Evolutionary conservation across 2,797 vertebrate species (phyloP), one percentile per base, ranked within the genome.

Genomic region (Sebastes itinus): DNA sequence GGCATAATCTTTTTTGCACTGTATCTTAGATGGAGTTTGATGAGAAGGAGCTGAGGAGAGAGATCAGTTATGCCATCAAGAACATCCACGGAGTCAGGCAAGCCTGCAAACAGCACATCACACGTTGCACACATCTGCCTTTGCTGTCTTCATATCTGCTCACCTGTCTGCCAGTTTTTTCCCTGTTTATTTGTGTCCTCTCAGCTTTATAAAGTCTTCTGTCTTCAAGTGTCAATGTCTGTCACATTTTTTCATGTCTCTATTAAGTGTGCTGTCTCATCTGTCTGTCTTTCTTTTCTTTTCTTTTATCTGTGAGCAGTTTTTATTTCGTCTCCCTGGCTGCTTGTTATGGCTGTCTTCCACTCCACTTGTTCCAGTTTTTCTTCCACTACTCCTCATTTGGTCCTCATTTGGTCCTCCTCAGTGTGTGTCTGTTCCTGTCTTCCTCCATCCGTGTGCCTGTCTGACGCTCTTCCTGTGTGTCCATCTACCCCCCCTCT

Each of bases 11-110:
- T 18, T 46, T 18, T 46, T 46, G 6, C 7, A 18, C 0, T 75
- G 74, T 86, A 72, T 66, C 35, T 55, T 81, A 99, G 98, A 99
- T 99, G 98, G 97, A 99, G 88, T 99, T 99, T 42, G 98, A 99
- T 3, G 98, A 99, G 94, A 99, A 99, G 88, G 98, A 99, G 76
- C 72, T 99, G 88, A 91, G 98, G 79, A 93, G 97, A 52, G 98
- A 99, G 92, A 99, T 99, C 88, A 99, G 98, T 89, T 99, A 99
- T 0, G 98, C 98, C 70, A 99, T 99, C 88, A 99, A 99, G 92
- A 99, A 99, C 94, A 99, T 99, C 92, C 98, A 99, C 0, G 98
- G 98, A 27, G 97, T 99, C 89, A 99, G 98, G 98, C 97, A 96
- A 96, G 96, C 42, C 11, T 56, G 30, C 42, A 52, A 73, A 78